phyloP scores from a whole-genome alignment of 2,113 vertebrate genomes.

The Hoplias malabaricus region DNA sequence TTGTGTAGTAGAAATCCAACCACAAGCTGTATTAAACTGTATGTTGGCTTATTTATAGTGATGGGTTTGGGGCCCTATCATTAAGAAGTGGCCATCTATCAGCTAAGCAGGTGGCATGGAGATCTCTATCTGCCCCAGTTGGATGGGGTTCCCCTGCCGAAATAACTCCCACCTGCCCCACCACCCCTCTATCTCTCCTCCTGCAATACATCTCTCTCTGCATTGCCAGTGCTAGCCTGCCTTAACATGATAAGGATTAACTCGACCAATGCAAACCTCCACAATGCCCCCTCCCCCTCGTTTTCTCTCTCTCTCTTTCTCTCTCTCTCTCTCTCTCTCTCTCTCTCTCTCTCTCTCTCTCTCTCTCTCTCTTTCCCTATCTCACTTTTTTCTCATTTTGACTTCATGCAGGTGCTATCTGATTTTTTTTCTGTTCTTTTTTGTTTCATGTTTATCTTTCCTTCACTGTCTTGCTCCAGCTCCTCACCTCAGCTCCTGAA shows the following conservation, averaged over 20 bases:
- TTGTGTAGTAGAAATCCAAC: not conserved
- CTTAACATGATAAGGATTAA: slow-evolving; percentile 49
- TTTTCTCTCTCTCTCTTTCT: slow-evolving; percentile 11
- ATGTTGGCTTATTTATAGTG: slow-evolving; percentile 51
- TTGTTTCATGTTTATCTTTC: slow-evolving; percentile 12
- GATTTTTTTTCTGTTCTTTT: not conserved
- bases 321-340: slow-evolving; percentile 24
- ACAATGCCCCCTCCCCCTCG: not conserved
- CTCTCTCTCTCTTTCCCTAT: slow-evolving; percentile 22
- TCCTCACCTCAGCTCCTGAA: not conserved
- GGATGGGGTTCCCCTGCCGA: slow-evolving; percentile 59
- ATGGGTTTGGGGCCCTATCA: slow-evolving; percentile 47
- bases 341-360: no score
- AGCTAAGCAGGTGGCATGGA: slow-evolving; percentile 48
- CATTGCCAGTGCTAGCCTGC: slow-evolving; percentile 55
- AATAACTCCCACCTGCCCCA: slow-evolving; percentile 49
- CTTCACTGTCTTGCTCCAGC: not conserved
- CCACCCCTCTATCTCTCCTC: slow-evolving; percentile 45
- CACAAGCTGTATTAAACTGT: not conserved
- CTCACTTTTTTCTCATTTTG: slow-evolving; percentile 25
- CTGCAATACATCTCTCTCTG: slow-evolving; percentile 49
- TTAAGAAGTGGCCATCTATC: slow-evolving; percentile 48
- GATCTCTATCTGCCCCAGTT: slow-evolving; percentile 63
- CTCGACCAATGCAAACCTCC: slow-evolving; percentile 21
- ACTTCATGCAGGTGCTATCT: slow-evolving; percentile 11